phyloP scores from a whole-genome alignment of 1,140 invertebrate genomes.

The Mercenaria mercenaria region DNA sequence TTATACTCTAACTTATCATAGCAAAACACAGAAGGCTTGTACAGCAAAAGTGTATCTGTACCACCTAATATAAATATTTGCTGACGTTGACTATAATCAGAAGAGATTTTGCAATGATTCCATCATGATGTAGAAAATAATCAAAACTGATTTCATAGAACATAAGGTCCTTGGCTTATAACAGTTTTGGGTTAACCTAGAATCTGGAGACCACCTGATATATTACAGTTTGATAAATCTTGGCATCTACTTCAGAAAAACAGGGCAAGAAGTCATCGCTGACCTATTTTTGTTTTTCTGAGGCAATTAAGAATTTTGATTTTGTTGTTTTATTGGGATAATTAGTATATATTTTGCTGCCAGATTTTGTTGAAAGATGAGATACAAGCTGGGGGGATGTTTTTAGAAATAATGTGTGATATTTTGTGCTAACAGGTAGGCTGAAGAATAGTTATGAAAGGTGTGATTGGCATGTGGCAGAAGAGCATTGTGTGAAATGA shows the following conservation, averaged over 20 bases:
- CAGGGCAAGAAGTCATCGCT: conserved; percentile 22
- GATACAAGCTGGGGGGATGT: background rate
- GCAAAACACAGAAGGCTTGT: no score
- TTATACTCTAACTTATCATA: no score
- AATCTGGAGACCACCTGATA: background rate
- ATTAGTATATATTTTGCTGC: conserved; percentile 37
- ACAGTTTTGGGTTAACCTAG: background rate
- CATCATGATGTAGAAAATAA: background rate
- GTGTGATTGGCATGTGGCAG: no score
- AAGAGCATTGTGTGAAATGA: no score
- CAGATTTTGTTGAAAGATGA: conserved; percentile 24
- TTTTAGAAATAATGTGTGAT: background rate
- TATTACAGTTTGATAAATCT: background rate
- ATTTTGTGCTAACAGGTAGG: background rate
- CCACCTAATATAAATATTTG: no score
- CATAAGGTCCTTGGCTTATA: background rate
- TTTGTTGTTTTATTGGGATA: conserved; percentile 42
- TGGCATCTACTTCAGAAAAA: background rate
- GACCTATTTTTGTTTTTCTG: conserved; percentile 5
- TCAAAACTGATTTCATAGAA: conserved; percentile 17
- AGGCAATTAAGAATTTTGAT: conserved; percentile 12
- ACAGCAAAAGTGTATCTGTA: no score
- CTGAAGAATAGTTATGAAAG: no score
- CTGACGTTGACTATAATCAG: no score
- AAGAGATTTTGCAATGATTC: no score